These are phyloP conservation scores for Papilio helenus DNA, from an alignment of 1,140 invertebrate genomes.

Conservation along the genomic window DNA sequence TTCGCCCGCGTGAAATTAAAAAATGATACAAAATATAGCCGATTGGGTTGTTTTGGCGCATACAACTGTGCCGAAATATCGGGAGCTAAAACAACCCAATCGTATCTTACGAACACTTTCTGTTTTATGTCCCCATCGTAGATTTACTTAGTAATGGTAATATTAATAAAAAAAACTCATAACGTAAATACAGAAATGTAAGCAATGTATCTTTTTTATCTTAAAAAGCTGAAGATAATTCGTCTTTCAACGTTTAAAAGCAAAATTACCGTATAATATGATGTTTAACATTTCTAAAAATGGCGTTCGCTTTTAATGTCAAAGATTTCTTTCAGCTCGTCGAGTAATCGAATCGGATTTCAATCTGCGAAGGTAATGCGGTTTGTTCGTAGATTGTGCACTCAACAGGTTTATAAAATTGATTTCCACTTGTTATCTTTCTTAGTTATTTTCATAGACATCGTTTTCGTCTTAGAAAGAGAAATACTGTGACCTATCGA, in stretches of 20 bases:
- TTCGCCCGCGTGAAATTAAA: too few species aligned
- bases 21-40: too few species aligned
- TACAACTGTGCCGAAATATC: too few species aligned
- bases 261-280: neutral
- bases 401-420: slow-evolving; percentile 33
- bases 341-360: slow-evolving; percentile 28
- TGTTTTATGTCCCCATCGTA: too few species aligned
- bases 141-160: too few species aligned
- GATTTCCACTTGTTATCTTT: slow-evolving; percentile 15
- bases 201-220: neutral
- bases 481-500: too few species aligned
- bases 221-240: neutral
- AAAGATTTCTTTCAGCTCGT: slow-evolving; percentile 15
- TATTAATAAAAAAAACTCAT: neutral
- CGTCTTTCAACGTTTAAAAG: slow-evolving; percentile 2
- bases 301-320: slow-evolving; percentile 24
- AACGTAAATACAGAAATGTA: too few species aligned
- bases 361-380: slow-evolving; percentile 16
- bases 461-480: too few species aligned
- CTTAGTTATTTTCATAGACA: neutral
- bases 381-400: slow-evolving; percentile 25
- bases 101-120: too few species aligned
- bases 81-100: too few species aligned
- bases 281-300: slow-evolving; percentile 16
- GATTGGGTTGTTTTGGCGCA: too few species aligned